Percentiles rank a stretch among this genome's conserved stretches.
phyloP scores from a whole-genome alignment of 2,888 invertebrate species.

The Muscina levida region DNA sequence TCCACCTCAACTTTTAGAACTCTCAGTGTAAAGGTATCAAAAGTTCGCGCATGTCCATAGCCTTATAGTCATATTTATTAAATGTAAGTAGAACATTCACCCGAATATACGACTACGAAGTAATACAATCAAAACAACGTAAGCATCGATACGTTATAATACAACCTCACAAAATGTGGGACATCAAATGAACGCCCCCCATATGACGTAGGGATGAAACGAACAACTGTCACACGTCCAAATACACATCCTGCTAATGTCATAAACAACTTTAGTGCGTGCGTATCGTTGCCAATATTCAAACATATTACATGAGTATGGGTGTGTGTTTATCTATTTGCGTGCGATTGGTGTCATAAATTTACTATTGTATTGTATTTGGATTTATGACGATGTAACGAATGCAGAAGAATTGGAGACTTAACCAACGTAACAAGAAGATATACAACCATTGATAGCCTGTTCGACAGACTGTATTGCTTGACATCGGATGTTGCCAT shows the following conservation, averaged over 20 bases:
- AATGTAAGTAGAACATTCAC: no score
- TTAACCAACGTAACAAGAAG: background rate
- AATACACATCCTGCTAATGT: constrained; percentile 43
- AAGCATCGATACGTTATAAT: background rate
- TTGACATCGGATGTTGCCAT: background rate
- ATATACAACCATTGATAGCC: constrained; percentile 48
- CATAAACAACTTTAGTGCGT: constrained; percentile 48
- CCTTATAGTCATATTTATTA: no score
- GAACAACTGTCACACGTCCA: constrained; percentile 40
- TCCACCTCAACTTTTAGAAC: no score
- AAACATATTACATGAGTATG: no score
- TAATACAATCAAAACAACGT: no score
- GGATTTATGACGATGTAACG: constrained; percentile 54
- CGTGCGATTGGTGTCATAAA: constrained; percentile 52
- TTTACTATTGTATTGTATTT: constrained; percentile 28
- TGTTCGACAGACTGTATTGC: no score
- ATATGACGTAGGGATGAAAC: background rate
- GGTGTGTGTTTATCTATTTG: background rate
- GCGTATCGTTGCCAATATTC: constrained; percentile 8
- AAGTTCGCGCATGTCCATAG: no score
- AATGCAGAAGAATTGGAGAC: background rate
- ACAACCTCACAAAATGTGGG: constrained; percentile 20
- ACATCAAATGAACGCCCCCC: constrained; percentile 19
- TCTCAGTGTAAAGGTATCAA: no score
- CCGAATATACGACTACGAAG: constrained; percentile 10